Evolutionary conservation across 2,888 invertebrate genomes (phyloP).

Genomic region (Gerosis bhagava): DNA sequence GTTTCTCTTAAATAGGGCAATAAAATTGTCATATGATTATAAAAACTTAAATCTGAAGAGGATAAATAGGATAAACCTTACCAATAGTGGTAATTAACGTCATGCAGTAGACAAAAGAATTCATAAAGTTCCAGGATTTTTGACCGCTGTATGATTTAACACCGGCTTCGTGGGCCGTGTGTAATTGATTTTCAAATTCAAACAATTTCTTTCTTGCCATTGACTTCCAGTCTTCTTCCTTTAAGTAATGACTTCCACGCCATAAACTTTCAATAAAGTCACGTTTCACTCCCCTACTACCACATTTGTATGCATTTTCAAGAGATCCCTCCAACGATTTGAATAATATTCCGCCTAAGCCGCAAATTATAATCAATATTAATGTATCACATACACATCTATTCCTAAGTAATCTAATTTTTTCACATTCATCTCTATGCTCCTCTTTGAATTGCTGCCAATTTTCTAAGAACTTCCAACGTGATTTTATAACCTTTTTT

Average conservation of each 20-base stretch:
- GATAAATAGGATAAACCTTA: too few species aligned
- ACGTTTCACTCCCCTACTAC: slow-evolving; percentile 92
- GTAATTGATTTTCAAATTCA: slow-evolving; percentile 93
- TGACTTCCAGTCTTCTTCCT: slow-evolving; percentile 95
- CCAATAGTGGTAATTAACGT: slow-evolving; percentile 95
- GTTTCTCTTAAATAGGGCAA: too few species aligned
- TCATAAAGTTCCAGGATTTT: slow-evolving; percentile 94
- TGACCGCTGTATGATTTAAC: slow-evolving; percentile 92
- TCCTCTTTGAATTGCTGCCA: slow-evolving; percentile 83
- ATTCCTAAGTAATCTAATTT: slow-evolving; percentile 82
- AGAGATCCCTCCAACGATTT: slow-evolving; percentile 92
- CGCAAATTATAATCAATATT: slow-evolving; percentile 88
- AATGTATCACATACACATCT: slow-evolving; percentile 86
- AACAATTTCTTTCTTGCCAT: slow-evolving; percentile 90
- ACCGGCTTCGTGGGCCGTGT: slow-evolving; percentile 92
- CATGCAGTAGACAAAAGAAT: slow-evolving; percentile 92
- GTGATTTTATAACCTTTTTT: slow-evolving; percentile 47
- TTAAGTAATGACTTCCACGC: slow-evolving; percentile 90
- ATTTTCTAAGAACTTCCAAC: slow-evolving; percentile 67
- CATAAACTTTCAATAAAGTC: slow-evolving; percentile 93
- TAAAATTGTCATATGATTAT: too few species aligned
- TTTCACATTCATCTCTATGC: slow-evolving; percentile 78
- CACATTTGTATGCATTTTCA: slow-evolving; percentile 94
- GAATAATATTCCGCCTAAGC: slow-evolving; percentile 91
- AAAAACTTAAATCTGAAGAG: too few species aligned